Base-by-base conservation (phyloP, 92 coral and sea anemone species). In the Scolanthus callimorphus region DNA sequence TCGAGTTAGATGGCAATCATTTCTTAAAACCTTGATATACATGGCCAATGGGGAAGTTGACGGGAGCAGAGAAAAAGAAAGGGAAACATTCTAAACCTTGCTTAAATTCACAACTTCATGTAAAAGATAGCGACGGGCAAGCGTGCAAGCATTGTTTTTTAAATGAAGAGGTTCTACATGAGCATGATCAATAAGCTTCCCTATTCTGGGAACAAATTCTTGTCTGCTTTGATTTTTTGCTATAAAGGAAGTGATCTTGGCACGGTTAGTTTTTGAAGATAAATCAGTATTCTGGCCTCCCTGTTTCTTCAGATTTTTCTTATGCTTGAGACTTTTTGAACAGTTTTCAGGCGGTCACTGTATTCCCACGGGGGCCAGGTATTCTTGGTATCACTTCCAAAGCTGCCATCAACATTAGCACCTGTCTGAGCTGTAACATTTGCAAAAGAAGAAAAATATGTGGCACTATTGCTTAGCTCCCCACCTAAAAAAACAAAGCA, bases 161-260 rank as follows among this genome's bases (percentile, higher is more conserved):
- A 78, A 26, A 51, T 73, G 85, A 13, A 78, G 54, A 9, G 91
- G 85, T 17, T 84, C 85, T 15, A 73, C 91, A n/a, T n/a, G n/a
- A n/a, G n/a, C n/a, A 39, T 39, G 49, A 51, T 78, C 73, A 2
- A 84, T 62, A 1, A 66, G 30, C 47, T 60, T 46, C 15, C 85
- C 79, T 21, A 84, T 26, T 0, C 29, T 45, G 3, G 85, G 85
- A 0, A 47, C 22, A 50, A 71, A 78, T 47, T 79, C 86, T 54
- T 78, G 85, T 37, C 70, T 49, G 62, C 78, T 73, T 38, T 74
- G 22, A n/a, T 49, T 19, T n/a, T 63, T 44, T 29, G 85, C 69
- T 55, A 80, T 80, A 20, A 72, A 80, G 39, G 56, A 3, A 8
- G 80, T 78, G 9, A 65, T 59, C 38, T 77, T 78, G 11, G 49